Evolutionary conservation across 2,113 vertebrate genomes (phyloP), one percentile per base, ranked within the genome.

Genomic region (Corvus hawaiiensis): DNA sequence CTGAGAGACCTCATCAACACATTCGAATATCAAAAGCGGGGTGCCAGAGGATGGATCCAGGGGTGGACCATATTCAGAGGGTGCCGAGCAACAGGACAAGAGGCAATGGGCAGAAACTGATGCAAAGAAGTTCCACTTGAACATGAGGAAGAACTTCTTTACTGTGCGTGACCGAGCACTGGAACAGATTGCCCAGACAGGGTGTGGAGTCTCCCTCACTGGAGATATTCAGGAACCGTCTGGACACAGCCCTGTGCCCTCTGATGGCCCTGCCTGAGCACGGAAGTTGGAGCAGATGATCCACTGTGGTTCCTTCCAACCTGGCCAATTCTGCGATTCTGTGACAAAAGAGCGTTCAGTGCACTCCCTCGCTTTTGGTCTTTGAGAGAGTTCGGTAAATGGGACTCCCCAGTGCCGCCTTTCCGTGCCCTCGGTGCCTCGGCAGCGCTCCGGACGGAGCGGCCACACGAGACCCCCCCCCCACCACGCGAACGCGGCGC

Each of bases 371-470:
- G 37, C 17, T 7, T 3, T 15, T 4, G 33, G 8, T 13, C 13
- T n/a, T 26, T 28, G 7, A 5, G 10, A 16, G 1, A 16, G 26
- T 9, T 35, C 1, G 35, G 14, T 5, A 7, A 8, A 7, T 0
- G 1, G 13, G 7, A 7, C 20, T 24, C 37, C 10, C 4, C 23
- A 8, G 10, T 0, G 49, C 43, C 3, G 13, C 16, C 54, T 24
- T 3, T 6, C 35, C 5, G 6, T 0, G 11, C 4, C 2, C 11
- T 4, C 44, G 3, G 15, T 3, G 10, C 23, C 13, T 18, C 14
- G 24, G 4, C n/a, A 10, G 13, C 4, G n/a, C 16, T 55, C 46
- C 8, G 6, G 28, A 7, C 16, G 22, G 51, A 8, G 55, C 5
- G n/a, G 61, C 6, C 51, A 27, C 32, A 20, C 35, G 11, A 7